Conservation (phyloP, 2,797 vertebrate species). For the Phyllotis vaccarum region DNA sequence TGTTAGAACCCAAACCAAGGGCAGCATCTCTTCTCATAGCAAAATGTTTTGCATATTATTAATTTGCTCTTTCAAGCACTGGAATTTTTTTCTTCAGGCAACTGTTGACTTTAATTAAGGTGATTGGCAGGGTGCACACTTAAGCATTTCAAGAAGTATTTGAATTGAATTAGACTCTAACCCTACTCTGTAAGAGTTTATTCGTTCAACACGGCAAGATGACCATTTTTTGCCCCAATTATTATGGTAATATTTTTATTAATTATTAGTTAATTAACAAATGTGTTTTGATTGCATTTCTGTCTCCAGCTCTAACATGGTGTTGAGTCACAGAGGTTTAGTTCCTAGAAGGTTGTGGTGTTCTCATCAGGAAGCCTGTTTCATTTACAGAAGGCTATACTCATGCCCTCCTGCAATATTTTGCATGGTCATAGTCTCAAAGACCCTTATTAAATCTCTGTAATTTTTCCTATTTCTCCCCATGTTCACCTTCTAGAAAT, state of each 20-base stretch:
- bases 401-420: not conserved
- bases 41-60: not conserved
- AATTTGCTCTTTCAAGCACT: not conserved
- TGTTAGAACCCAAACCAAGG: not conserved
- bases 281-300: not conserved
- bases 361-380: not conserved
- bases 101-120: slow-evolving; percentile 31
- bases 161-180: slow-evolving; percentile 10
- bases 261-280: not conserved
- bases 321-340: not conserved
- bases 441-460: not conserved
- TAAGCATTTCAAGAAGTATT: slow-evolving; percentile 2
- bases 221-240: not conserved
- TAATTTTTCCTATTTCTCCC: slow-evolving; percentile 48
- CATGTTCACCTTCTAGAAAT: not conserved
- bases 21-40: not conserved
- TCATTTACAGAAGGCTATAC: not conserved
- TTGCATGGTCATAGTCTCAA: not conserved
- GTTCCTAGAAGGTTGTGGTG: not conserved
- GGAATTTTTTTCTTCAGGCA: not conserved
- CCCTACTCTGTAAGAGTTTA: not conserved
- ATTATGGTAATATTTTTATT: not conserved
- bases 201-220: not conserved
- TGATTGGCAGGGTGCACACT: slow-evolving; percentile 38
- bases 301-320: not conserved